Base-by-base conservation (phyloP, 2,888 invertebrate species). In the Matsumyia berberina region DNA sequence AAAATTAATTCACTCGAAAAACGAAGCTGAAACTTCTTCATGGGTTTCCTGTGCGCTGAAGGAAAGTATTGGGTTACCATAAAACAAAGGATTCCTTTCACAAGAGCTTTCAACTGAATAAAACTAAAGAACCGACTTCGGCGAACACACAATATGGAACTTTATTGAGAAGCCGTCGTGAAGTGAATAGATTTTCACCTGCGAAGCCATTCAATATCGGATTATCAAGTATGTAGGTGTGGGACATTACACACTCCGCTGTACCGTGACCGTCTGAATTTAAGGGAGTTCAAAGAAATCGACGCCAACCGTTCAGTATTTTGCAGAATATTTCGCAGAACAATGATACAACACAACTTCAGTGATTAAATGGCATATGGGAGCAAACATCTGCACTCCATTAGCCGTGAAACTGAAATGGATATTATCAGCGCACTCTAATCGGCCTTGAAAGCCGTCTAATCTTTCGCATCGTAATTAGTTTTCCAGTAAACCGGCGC, bases 131-230 rank as follows among this genome's bases (percentile, higher is more conserved):
- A 62, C 37, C 42, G 46, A 64, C 51, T 46, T 39, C 67, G 19
- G 19, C 37, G 29, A 11, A 55, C 62, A 60, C 62, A 29, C 58
- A 76, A n/a, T n/a, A n/a, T 46, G 53, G 51, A 31, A 42, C 37
- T n/a, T 9, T 39, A 51, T 39, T 49, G 9, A 7, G 33, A 44
- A 69, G 12, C 58, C 29, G 33, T 15, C 64, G 72, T 49, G n/a
- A n/a, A n/a, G n/a, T n/a, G n/a, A n/a, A 42, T 15, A 64, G 49
- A 73, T 74, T 73, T 69, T 74, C 83, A 83, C 83, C 79, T 83
- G 80, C 53, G 85, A 85, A 85, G 85, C 80, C 85, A n/a, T 80
- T 70, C 74, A 80, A 85, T 72, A 70, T 85, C 80, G 66, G 83
- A 83, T 83, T 79, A 74, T 57, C 42, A 57, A 69, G 58, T 64